Evolutionary conservation across 2,797 vertebrate species (phyloP), one percentile per base, ranked within the genome.

Genomic region (Sardinella longiceps): DNA sequence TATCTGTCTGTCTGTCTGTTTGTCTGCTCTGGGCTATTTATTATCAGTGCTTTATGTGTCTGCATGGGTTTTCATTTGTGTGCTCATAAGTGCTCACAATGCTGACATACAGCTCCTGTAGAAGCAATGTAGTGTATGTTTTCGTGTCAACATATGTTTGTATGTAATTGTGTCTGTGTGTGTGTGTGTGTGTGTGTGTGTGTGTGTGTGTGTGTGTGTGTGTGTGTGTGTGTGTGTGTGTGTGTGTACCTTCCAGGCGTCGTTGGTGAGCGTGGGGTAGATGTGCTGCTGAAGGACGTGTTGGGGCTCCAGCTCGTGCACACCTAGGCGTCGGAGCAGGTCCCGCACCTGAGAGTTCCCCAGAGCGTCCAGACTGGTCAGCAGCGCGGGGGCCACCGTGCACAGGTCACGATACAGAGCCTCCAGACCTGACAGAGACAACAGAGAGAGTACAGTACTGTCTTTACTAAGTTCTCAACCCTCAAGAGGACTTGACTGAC

Each of bases 261-360:
- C 85, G 77, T 33, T 93, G 85, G 84, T 90, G 81, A 96, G 90
- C 1, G 86, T 58, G 0, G 95, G 95, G 88, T 96, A 95, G 89
- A 96, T 95, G 92, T 96, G 95, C 82, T 95, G 89, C 82, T 93
- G 90, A 83, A 96, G 88, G 37, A 96, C 92, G 88, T 95, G 91
- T 12, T 94, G 92, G 2, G 95, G 95, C 88, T 96, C 94, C 89
- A 96, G 89, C 3, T 96, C 91, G 4, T 96, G 94, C 81, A 96
- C 94, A 2, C 94, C 92, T 0, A 96, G 92, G 85, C 88, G 92
- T 81, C 88, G 92, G 20, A 96, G 94, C 86, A 96, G 94, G 91
- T 96, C 95, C 5, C 88, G 85, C 18, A 96, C 92, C 90, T 96
- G 96, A 80, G 96, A 94, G 83, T 92, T 93, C 37, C 95, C 94